Base-by-base conservation (phyloP, 2,888 invertebrate species). In the Rosalia funebris region DNA sequence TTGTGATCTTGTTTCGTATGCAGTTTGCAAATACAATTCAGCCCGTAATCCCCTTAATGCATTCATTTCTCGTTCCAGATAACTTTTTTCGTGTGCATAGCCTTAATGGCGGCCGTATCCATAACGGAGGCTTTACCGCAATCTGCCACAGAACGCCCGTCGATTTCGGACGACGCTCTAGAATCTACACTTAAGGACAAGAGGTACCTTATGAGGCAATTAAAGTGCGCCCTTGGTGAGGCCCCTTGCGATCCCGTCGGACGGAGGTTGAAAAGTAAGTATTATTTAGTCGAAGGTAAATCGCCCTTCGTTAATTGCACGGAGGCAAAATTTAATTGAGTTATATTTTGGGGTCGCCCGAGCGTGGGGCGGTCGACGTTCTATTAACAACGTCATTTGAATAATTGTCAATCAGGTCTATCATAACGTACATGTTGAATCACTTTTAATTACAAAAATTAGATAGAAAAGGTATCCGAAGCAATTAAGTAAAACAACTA, bases 171-270 rank as follows among this genome's bases (percentile, higher is more conserved):
- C 78, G 87, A 88, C 14, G 86, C 87, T 25, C 81, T 91, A 5
- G 88, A 91, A 36, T 85, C 84, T 41, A 89, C 90, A 0, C 83
- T 91, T 57, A 88, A 84, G 67, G 90, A 91, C 80, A 87, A 87
- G 75, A 83, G 90, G 44, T 91, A 90, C 74, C 85, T 91, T 61
- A 85, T 85, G 78, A 84, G 90, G 68, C 90, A 90, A 76, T 83
- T 91, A 53, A 90, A 90, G 78, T 91, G 91, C 74, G 90, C 90
- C 7, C 82, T 90, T 9, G 89, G 90, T 3, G 90, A 91, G 78
- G 90, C 86, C 0, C 87, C 89, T 0, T 91, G 91, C 69, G 91
- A 91, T 75, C 87, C 89, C 1, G 88, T 91, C 31, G 91, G 91
- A 56, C 86, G 88, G 69, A 83, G 90, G 66, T 81, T 91, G 12